phyloP scores from a whole-genome alignment of 2,797 vertebrate genomes.

The Mycteria americana region DNA sequence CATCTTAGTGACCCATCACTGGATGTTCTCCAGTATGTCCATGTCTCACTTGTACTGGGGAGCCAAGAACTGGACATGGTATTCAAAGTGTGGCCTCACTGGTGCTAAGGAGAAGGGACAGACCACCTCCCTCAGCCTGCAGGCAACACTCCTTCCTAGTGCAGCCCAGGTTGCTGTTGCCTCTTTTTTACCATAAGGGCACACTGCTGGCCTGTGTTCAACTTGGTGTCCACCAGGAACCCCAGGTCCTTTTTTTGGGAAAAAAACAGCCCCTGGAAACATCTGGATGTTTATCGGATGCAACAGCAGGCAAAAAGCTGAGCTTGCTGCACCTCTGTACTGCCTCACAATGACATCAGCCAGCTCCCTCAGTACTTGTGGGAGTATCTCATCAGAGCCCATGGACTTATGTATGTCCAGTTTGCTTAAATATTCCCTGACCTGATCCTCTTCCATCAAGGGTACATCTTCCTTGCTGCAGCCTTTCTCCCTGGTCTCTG shows the following conservation, averaged over 20 bases:
- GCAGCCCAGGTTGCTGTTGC: not conserved
- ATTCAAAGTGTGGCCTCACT: not conserved
- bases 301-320: not conserved
- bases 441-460: not conserved
- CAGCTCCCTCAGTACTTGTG: not conserved
- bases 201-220: not conserved
- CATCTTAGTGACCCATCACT: not conserved
- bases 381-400: not conserved
- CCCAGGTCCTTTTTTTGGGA: not conserved
- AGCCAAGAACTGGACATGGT: not conserved
- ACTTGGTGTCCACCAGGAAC: not conserved
- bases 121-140: not conserved
- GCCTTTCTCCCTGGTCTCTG: not conserved
- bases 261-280: not conserved
- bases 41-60: not conserved
- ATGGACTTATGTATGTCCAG: not conserved
- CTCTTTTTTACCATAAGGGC: not conserved
- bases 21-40: not conserved
- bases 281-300: not conserved
- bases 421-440: not conserved
- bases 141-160: not conserved
- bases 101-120: not conserved
- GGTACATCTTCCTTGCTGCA: not conserved
- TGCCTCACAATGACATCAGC: not conserved
- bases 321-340: fast-evolving